Evolutionary conservation across 1,140 invertebrate species (phyloP).

Genomic region (Oryctes rhinoceros): DNA sequence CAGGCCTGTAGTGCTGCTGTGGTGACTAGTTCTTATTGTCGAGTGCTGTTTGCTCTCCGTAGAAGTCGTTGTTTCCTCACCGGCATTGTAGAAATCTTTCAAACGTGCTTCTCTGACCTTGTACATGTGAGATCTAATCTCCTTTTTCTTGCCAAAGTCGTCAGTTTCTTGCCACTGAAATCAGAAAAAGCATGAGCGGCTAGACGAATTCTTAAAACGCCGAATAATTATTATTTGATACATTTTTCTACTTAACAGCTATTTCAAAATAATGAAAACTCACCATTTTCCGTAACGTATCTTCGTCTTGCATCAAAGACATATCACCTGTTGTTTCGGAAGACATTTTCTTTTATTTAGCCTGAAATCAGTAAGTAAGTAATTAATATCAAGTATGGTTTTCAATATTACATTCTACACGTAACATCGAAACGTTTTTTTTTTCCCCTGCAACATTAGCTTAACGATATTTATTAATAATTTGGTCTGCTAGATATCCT

Average conservation of each 20-base stretch:
- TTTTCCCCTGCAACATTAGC: too few species aligned
- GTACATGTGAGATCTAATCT: slow-evolving; percentile 85
- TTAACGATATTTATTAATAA: neutral
- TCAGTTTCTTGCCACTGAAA: slow-evolving; percentile 84
- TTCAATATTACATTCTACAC: too few species aligned
- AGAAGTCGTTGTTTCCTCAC: slow-evolving; percentile 61
- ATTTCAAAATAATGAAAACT: too few species aligned
- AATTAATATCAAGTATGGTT: too few species aligned
- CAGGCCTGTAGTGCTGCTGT: slow-evolving; percentile 34
- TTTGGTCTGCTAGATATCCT: too few species aligned
- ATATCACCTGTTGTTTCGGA: slow-evolving; percentile 64
- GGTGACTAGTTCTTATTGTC: slow-evolving; percentile 45
- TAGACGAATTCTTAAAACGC: too few species aligned
- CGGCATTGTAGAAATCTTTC: slow-evolving; percentile 72
- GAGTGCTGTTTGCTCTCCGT: slow-evolving; percentile 38
- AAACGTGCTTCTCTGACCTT: slow-evolving; percentile 79
- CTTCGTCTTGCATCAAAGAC: slow-evolving; percentile 74
- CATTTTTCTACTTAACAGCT: too few species aligned
- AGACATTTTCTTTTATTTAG: too few species aligned
- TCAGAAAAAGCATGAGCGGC: neutral
- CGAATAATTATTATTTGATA: too few species aligned
- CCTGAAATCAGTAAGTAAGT: too few species aligned
- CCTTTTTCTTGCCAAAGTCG: slow-evolving; percentile 84
- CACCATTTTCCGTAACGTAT: slow-evolving; percentile 76
- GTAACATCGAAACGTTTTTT: too few species aligned